Base-by-base conservation (phyloP, 2,888 invertebrate species). In the Drosophila pseudotakahashii region DNA sequence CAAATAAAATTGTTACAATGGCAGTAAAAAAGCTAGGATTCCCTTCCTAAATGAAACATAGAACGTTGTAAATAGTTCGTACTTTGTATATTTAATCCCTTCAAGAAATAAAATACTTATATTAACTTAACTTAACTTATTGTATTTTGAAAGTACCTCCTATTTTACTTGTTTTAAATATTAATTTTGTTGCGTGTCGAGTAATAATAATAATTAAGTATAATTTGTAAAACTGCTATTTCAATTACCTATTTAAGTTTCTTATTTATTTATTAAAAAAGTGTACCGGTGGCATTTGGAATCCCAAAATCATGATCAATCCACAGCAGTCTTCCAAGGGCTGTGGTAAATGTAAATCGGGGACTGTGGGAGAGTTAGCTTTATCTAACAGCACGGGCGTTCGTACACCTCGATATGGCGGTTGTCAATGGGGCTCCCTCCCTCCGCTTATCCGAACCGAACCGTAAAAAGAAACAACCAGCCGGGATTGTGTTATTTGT, bases 401-500 rank as follows among this genome's bases (percentile, higher is more conserved):
- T 30, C 26, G 48, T 16, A 32, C 23, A 57, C 60, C 60, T 57
- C 60, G 36, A 42, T 42, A 61, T 66, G 66, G 64, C 54, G 54
- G 42, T 50, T 67, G 67, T 67, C 67, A 57, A 67, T 67, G 67
- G 66, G 66, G 67, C 30, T 66, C 30, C 30, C 30, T 30, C 30
- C 30, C 30, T 30, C 45, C 39, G 64, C 69, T 69, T 69, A 69
- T 69, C 69, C 69, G 60, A 47, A 52, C 11, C 42, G 50, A n/a
- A 41, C 14, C 30, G 44, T n/a, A 30, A 51, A 51, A 50, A 59
- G 32, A 59, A 60, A 48, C 50, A 50, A 37, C 47, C 52, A 53
- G 41, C 45, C 60, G 42, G 48, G 69, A 47, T 69, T 69, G 45
- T 30, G 42, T 23, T 47, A 30, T 14, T 30, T n/a, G n/a, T n/a